Base-by-base conservation (phyloP, 2,113 vertebrate species). In the Erythrocercus mccallii region DNA sequence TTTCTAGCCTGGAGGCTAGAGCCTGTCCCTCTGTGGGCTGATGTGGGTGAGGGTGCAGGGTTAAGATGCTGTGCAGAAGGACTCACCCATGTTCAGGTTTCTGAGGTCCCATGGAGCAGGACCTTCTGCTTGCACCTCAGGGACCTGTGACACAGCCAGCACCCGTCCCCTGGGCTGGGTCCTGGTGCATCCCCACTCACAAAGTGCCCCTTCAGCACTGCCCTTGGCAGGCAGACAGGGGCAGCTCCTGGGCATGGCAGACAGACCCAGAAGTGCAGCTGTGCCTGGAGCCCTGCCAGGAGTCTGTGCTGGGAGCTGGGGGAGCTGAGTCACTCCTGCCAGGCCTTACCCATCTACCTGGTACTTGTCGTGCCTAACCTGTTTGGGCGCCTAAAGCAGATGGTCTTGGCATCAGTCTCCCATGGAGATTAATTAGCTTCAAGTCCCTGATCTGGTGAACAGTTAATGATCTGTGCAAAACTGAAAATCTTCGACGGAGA, bases 401-500 rank as follows among this genome's bases (percentile, higher is more conserved):
- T 37, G 80, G 54, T 14, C 93, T 94, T 81, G 76, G 69, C 72
- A 93, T 68, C 69, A 31, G 25, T 20, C n/a, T 86, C 35, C 82
- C 6, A 0, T 68, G 76, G 64, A 73, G 64, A 88, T 71, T 88
- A 88, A 90, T 94, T 62, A 78, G 38, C 44, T 83, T 56, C 35
- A 38, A 48, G 72, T 71, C 48, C 88, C 51, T 60, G 72, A 78
- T 83, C 82, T 62, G 60, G 35, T 70, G 86, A 86, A 60, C 47
- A 71, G 47, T 83, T 90, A 85, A 85, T 87, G 91, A 85, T 79
- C 66, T 77, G 74, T 77, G 54, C 38, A 81, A 84, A 94, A 74
- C 31, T 31, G 60, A 90, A 86, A 71, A 71, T 51, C 51, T 64
- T 56, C 60, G 25, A 15, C 27, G 0, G 2, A 88, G 84, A 81